Conservation (phyloP, 2,113 vertebrate species). For the Dipodomys merriami region DNA sequence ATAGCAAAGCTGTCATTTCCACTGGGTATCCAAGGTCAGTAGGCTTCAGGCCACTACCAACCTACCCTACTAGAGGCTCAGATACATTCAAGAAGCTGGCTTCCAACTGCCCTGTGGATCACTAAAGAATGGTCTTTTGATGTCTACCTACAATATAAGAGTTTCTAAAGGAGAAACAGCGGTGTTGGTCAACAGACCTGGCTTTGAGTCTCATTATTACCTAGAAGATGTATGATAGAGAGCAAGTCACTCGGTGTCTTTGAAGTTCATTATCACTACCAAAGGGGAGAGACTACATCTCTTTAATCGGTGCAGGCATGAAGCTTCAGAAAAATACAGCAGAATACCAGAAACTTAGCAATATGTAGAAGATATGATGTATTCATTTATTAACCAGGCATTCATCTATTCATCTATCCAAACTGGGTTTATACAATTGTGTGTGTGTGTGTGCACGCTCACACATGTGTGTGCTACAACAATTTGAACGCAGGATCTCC, state of each 20-base stretch:
- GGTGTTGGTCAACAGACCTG: background rate
- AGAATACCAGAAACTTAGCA: background rate
- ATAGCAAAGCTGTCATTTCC: conserved; percentile 50
- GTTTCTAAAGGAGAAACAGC: background rate
- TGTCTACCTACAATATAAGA: background rate
- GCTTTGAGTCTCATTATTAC: background rate
- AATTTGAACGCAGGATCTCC: background rate
- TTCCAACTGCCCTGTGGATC: background rate
- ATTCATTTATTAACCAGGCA: background rate
- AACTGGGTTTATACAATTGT: too few species aligned
- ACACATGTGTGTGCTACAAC: background rate
- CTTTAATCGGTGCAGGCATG: background rate
- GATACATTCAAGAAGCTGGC: conserved; percentile 29
- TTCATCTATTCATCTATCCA: background rate
- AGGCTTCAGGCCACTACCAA: conserved; percentile 38
- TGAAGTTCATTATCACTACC: background rate
- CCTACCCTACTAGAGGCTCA: background rate
- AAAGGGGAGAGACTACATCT: background rate
- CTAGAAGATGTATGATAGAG: background rate
- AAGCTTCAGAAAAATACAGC: background rate
- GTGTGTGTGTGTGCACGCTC: too few species aligned
- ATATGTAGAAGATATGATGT: background rate
- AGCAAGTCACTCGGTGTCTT: background rate
- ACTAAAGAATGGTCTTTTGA: conserved; percentile 51
- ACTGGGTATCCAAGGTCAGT: conserved; percentile 36